phyloP scores from a whole-genome alignment of 2,797 vertebrate genomes.

The Cyprinella venusta region DNA sequence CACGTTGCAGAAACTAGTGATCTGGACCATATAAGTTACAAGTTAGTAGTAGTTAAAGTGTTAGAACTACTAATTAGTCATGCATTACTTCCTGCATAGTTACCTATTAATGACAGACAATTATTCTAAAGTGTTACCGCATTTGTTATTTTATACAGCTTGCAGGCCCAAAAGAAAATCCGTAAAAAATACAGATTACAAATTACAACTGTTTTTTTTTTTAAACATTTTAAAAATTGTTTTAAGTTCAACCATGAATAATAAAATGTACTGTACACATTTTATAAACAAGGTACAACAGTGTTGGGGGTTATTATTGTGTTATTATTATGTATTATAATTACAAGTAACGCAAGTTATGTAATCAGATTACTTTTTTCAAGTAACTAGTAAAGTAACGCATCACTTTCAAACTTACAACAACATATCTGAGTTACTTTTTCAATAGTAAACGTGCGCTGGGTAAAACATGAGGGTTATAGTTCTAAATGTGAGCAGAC shows the following conservation, averaged over 20 bases:
- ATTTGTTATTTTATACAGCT: neutral
- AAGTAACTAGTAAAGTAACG: too few species aligned
- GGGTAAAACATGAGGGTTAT: too few species aligned
- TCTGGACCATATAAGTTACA: neutral
- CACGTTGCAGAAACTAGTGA: neutral
- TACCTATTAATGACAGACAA: neutral
- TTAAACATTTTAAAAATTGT: neutral
- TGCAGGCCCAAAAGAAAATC: neutral
- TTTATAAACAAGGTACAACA: neutral
- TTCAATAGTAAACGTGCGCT: too few species aligned
- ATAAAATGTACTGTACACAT: neutral
- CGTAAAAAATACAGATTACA: neutral
- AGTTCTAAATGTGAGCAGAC: too few species aligned
- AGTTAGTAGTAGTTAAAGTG: neutral
- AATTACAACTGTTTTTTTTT: neutral
- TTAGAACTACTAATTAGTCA: neutral
- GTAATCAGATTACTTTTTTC: too few species aligned
- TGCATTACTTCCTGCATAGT: neutral
- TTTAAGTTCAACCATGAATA: neutral
- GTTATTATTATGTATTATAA: too few species aligned
- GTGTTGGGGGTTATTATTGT: too few species aligned
- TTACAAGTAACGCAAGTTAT: too few species aligned
- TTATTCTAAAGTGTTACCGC: neutral
- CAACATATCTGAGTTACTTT: too few species aligned
- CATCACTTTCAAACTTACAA: too few species aligned